Evolutionary conservation across 2,888 invertebrate species (phyloP).

Genomic region (Sycophila texana): DNA sequence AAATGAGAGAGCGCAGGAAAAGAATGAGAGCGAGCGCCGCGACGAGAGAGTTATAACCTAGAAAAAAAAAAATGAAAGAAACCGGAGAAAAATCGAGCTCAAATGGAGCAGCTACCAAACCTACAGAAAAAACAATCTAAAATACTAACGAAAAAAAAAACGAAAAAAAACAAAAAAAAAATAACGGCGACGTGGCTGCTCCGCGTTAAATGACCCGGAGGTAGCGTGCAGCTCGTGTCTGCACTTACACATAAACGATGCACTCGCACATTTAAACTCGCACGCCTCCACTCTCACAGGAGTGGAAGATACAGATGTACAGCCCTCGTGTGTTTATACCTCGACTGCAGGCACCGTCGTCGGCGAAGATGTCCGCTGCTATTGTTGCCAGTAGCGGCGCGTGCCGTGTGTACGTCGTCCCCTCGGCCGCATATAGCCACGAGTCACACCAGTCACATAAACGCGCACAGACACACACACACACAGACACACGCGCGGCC

Average conservation of each 20-base stretch:
- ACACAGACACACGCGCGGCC: too few relatives aligned
- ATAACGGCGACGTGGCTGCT: conserved; percentile 7
- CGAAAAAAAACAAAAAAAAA: too few relatives aligned
- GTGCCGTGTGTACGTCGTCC: background rate
- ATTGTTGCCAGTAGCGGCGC: too few relatives aligned
- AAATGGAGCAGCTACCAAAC: conserved; percentile 21
- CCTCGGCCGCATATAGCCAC: background rate
- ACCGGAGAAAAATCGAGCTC: too few relatives aligned
- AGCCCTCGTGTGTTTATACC: background rate
- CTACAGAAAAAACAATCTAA: too few relatives aligned
- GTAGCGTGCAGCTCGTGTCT: too few relatives aligned
- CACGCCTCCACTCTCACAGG: too few relatives aligned
- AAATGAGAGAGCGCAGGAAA: background rate
- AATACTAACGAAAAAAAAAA: conserved; percentile 13
- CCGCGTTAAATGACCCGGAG: too few relatives aligned
- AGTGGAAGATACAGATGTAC: background rate
- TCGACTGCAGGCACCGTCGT: background rate
- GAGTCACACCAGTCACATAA: background rate
- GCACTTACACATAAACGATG: too few relatives aligned
- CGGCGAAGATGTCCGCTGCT: too few relatives aligned
- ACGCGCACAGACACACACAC: too few relatives aligned
- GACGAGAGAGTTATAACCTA: conserved; percentile 43
- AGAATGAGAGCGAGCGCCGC: background rate
- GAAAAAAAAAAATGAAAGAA: conserved; percentile 20
- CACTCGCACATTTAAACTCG: background rate